Conservation (phyloP, 2,888 invertebrate species). For the Endotricha flammealis region DNA sequence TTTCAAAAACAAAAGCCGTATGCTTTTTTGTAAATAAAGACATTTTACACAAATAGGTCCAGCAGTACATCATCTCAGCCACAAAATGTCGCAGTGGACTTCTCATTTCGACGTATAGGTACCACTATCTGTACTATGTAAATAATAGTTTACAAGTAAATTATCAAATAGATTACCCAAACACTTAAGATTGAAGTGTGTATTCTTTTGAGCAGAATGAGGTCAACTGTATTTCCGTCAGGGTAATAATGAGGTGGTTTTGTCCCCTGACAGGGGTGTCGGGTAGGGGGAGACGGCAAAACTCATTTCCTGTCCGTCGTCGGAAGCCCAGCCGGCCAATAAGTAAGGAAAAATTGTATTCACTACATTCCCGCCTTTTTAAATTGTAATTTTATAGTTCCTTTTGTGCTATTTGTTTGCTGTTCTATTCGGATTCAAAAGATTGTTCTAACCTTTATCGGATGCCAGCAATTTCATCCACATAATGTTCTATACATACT, state of each 20-base stretch:
- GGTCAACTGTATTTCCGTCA: slow-evolving; percentile 47
- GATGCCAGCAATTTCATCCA: too few relatives aligned
- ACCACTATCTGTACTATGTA: too few relatives aligned
- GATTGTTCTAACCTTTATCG: too few relatives aligned
- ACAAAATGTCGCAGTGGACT: too few relatives aligned
- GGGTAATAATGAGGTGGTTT: slow-evolving; percentile 58
- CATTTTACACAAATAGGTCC: too few relatives aligned
- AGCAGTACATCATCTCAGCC: too few relatives aligned
- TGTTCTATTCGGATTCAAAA: background rate
- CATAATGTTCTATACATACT: too few relatives aligned
- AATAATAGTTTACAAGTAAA: background rate
- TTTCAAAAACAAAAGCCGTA: too few relatives aligned
- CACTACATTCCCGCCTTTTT: slow-evolving; percentile 48
- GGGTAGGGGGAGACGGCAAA: slow-evolving; percentile 38
- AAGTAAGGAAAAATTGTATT: slow-evolving; percentile 61
- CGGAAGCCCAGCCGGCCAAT: slow-evolving; percentile 63
- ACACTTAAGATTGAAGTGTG: slow-evolving; percentile 29
- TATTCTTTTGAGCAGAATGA: slow-evolving; percentile 26
- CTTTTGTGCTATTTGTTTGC: slow-evolving; percentile 23
- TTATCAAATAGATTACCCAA: too few relatives aligned
- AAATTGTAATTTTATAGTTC: slow-evolving; percentile 53
- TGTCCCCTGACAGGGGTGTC: slow-evolving; percentile 33
- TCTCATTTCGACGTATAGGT: too few relatives aligned
- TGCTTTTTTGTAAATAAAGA: too few relatives aligned
- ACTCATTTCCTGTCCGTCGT: slow-evolving; percentile 70